These are phyloP conservation scores for Notodonta ziczac DNA, from an alignment of 2,888 invertebrate genomes.

Conservation along the genomic window DNA sequence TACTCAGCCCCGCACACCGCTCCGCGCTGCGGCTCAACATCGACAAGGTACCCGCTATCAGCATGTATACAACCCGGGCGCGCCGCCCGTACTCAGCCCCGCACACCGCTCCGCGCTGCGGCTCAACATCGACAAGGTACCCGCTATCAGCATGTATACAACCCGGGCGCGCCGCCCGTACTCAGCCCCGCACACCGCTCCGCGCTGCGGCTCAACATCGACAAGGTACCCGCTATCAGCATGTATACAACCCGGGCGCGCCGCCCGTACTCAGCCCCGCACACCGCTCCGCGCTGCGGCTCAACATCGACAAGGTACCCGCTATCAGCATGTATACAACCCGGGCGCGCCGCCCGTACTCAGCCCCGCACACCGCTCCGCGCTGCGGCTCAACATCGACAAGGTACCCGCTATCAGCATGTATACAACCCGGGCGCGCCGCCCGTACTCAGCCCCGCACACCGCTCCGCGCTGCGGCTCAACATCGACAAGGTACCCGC, in stretches of 20 bases:
- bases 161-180: slow-evolving; percentile 89
- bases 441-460: slow-evolving; percentile 82
- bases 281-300: slow-evolving; percentile 65
- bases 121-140: no score
- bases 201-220: slow-evolving; percentile 69
- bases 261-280: slow-evolving; percentile 85
- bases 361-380: slow-evolving; percentile 63
- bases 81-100: slow-evolving; percentile 85
- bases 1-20: slow-evolving; percentile 72
- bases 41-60: no score
- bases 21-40: slow-evolving; percentile 69
- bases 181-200: slow-evolving; percentile 70
- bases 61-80: slow-evolving; percentile 91
- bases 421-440: slow-evolving; percentile 90
- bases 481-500: no score
- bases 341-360: slow-evolving; percentile 89
- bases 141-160: no score
- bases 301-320: no score
- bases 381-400: slow-evolving; percentile 71
- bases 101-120: slow-evolving; percentile 64
- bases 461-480: slow-evolving; percentile 66
- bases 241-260: slow-evolving; percentile 90
- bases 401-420: no score
- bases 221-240: no score
- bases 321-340: no score